phyloP scores from a whole-genome alignment of 2,888 invertebrate species.

The Lasioglossum figueresi region DNA sequence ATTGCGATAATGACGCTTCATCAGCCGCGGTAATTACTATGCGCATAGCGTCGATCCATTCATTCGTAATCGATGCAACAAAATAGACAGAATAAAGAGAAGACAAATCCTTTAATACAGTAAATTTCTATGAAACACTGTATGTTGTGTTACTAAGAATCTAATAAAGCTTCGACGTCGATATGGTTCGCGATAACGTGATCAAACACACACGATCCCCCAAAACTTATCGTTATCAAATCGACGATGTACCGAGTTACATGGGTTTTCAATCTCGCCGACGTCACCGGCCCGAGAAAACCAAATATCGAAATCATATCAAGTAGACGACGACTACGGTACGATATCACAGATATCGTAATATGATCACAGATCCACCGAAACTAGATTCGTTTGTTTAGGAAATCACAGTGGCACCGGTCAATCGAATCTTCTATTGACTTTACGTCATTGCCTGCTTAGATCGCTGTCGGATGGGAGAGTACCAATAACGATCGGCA shows the following conservation, averaged over 20 bases:
- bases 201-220: conserved; percentile 12
- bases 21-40: neutral
- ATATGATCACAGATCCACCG: neutral
- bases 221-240: conserved; percentile 21
- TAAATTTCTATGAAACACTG: neutral
- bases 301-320: conserved; percentile 18
- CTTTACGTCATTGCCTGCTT: neutral
- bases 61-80: neutral
- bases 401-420: neutral
- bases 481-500: neutral
- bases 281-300: neutral
- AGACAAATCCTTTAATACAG: fast-evolving
- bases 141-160: neutral
- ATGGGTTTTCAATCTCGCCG: conserved; percentile 39
- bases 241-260: conserved; percentile 2
- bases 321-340: neutral
- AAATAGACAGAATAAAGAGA: neutral
- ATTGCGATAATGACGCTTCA: conserved; percentile 16
- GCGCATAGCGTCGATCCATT: neutral
- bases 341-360: neutral
- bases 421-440: neutral
- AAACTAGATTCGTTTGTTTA: neutral
- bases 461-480: neutral
- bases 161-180: neutral
- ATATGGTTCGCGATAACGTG: conserved; percentile 16